phyloP scores from a whole-genome alignment of 2,113 vertebrate genomes.

The Hylia prasina region DNA sequence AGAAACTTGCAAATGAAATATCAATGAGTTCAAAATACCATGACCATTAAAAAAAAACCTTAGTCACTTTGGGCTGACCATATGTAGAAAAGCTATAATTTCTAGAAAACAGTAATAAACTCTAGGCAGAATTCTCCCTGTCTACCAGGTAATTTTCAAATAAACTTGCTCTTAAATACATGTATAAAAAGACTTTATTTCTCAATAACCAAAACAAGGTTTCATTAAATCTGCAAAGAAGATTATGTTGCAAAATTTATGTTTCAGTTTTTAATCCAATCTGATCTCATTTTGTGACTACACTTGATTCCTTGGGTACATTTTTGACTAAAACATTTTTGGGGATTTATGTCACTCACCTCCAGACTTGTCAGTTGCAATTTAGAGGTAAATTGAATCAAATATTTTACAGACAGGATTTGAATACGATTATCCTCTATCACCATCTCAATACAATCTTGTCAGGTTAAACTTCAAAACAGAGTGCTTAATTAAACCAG shows the following conservation, averaged over 20 bases:
- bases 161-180: neutral
- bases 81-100: neutral
- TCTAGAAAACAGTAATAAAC: neutral
- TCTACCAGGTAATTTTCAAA: neutral
- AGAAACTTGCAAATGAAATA: neutral
- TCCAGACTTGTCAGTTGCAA: neutral
- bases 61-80: neutral
- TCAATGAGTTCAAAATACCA: neutral
- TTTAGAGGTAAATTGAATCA: constrained; percentile 12
- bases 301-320: neutral
- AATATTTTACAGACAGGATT: neutral
- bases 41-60: neutral
- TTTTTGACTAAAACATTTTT: neutral
- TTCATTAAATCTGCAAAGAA: neutral
- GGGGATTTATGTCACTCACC: neutral
- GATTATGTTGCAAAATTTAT: neutral
- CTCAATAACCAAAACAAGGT: neutral
- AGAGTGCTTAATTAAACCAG: neutral
- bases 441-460: neutral
- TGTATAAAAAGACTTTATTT: neutral
- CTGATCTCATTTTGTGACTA: neutral
- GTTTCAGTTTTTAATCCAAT: neutral
- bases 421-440: neutral
- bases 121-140: neutral
- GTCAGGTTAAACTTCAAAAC: neutral